Evolutionary conservation across 92 coral and sea anemone genomes (phyloP).

Genomic region (Umimayanthus kanabou): DNA sequence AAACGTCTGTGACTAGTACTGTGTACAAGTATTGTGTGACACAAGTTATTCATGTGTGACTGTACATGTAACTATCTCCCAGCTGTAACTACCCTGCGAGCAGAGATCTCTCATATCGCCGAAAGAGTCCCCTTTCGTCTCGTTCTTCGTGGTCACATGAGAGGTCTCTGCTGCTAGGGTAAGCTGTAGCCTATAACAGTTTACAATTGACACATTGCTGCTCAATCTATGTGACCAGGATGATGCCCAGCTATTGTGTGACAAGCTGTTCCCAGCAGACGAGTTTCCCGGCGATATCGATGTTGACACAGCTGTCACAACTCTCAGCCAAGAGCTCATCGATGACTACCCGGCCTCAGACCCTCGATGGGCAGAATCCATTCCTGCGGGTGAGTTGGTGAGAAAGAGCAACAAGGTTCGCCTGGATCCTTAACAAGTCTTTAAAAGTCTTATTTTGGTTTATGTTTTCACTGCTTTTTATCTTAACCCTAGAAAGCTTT

Average conservation of each 20-base stretch:
- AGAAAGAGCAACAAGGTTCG: no score
- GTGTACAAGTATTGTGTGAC: no score
- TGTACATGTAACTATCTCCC: neutral
- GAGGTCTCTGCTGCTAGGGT: no score
- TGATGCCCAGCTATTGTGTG: conserved; percentile 73
- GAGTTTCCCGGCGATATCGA: conserved; percentile 46
- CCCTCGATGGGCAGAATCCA: conserved; percentile 99
- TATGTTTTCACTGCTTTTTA: no score
- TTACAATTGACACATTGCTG: neutral
- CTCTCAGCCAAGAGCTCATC: conserved; percentile 86
- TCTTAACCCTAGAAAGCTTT: no score
- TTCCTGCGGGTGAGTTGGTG: conserved; percentile 81
- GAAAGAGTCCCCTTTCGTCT: no score
- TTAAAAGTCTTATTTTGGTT: no score
- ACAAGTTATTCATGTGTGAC: neutral
- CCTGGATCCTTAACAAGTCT: no score
- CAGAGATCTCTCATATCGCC: no score
- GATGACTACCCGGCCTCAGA: conserved; percentile 99
- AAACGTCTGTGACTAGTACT: no score
- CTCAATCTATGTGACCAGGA: conserved; percentile 52
- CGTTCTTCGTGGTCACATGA: no score
- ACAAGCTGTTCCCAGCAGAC: conserved; percentile 57
- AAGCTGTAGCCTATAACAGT: no score
- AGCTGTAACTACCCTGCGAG: neutral
- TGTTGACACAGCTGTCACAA: conserved; percentile 75